phyloP scores from a whole-genome alignment of 2,113 vertebrate species.

The Ia io region DNA sequence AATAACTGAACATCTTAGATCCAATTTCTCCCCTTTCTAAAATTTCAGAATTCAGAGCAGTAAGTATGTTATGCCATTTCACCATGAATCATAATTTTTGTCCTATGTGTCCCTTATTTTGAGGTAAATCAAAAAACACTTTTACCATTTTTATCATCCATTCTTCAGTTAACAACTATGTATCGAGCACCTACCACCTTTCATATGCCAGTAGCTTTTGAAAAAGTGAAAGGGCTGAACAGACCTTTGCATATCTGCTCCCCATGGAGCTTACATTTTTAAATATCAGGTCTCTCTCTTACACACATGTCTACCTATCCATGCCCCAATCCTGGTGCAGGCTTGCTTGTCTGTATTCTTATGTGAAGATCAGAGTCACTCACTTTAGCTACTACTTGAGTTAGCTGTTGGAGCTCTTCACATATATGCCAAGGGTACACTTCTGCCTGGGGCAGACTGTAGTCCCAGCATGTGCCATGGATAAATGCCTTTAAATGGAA shows the following conservation, averaged over 20 bases:
- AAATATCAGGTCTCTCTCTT: neutral
- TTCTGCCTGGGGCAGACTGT: neutral
- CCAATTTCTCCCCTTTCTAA: neutral
- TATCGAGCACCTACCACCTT: rapidly evolving
- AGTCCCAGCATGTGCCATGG: too few relatives aligned
- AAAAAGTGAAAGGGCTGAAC: neutral
- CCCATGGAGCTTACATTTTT: neutral
- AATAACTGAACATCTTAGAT: neutral
- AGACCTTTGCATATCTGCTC: too few relatives aligned
- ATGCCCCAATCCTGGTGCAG: rapidly evolving
- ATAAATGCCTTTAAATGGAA: neutral
- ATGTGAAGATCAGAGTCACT: too few relatives aligned
- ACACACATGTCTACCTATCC: neutral
- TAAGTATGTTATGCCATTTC: neutral
- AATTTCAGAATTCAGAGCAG: neutral
- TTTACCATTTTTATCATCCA: neutral
- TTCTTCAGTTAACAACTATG: neutral
- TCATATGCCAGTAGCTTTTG: too few relatives aligned
- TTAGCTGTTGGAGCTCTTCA: neutral
- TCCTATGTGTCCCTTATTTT: neutral
- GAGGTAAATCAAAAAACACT: neutral
- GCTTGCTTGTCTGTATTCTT: too few relatives aligned
- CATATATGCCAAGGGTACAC: neutral
- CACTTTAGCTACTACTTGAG: neutral
- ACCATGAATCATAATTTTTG: neutral